phyloP scores from a whole-genome alignment of 2,113 vertebrate species.

The Chaetodon auriga region DNA sequence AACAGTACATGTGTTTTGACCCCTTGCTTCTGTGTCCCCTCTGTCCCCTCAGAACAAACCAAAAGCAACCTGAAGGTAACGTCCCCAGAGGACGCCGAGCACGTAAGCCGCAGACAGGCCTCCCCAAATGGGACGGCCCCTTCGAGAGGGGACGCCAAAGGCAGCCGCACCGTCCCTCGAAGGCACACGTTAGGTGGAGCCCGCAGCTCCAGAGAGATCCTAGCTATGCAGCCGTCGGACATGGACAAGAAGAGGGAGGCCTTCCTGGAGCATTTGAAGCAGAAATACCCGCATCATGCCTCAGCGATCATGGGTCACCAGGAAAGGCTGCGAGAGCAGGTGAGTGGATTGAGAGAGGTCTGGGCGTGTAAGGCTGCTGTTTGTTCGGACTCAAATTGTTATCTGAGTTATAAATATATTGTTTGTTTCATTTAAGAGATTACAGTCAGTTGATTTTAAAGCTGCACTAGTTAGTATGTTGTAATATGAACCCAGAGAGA shows the following conservation, averaged over 20 bases:
- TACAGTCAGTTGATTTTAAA: background rate
- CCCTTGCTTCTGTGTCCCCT: constrained; percentile 24
- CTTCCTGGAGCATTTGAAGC: constrained; percentile 96
- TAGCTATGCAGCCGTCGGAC: constrained; percentile 97
- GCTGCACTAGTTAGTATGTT: background rate
- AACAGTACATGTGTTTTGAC: constrained; percentile 31
- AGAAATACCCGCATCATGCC: constrained; percentile 98
- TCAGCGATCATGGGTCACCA: constrained; percentile 98
- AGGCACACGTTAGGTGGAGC: constrained; percentile 96
- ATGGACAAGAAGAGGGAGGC: constrained; percentile 99
- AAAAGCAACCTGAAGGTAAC: constrained; percentile 85
- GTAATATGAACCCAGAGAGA: background rate
- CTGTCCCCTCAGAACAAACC: constrained; percentile 75
- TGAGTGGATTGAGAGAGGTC: constrained; percentile 65
- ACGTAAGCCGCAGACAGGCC: constrained; percentile 84
- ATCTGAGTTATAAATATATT: background rate
- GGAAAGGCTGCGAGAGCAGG: constrained; percentile 96
- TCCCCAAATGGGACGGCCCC: constrained; percentile 84
- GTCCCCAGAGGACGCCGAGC: constrained; percentile 78
- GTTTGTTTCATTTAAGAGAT: background rate
- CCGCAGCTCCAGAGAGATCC: constrained; percentile 92
- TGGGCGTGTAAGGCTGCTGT: background rate
- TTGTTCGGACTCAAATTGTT: background rate
- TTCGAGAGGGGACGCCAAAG: constrained; percentile 83
- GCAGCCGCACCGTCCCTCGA: constrained; percentile 89